These are phyloP conservation scores for Vireo altiloquus DNA, from an alignment of 2,113 vertebrate genomes.

Conservation along the genomic window DNA sequence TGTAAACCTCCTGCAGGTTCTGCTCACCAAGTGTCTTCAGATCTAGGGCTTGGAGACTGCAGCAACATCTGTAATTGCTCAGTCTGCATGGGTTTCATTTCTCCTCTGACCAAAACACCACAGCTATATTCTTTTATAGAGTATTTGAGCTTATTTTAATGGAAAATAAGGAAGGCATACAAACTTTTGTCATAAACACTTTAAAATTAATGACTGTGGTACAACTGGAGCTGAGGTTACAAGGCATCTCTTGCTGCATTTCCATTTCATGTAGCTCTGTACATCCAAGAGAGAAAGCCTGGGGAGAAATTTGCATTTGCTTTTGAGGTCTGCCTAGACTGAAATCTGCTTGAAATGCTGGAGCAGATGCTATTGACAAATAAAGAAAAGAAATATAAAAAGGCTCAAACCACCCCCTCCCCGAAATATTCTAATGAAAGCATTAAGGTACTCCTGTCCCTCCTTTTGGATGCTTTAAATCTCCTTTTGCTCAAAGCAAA, in stretches of 20 bases:
- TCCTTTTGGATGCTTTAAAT: not conserved
- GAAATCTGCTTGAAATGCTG: slow-evolving; percentile 12
- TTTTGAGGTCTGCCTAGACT: slow-evolving; percentile 18
- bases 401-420: not conserved
- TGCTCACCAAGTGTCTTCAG: not conserved
- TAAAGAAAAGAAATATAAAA: not conserved
- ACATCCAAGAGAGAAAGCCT: not conserved
- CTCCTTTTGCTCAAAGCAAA: not conserved
- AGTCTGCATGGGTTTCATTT: not conserved
- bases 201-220: slow-evolving; percentile 5
- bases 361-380: slow-evolving; percentile 32
- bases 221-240: not conserved
- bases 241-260: not conserved
- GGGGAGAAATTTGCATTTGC: slow-evolving; percentile 26
- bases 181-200: not conserved
- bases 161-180: not conserved
- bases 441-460: not conserved
- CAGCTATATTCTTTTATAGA: not conserved
- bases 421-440: not conserved
- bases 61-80: not conserved
- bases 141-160: not conserved
- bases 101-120: not conserved
- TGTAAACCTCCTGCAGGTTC: not conserved
- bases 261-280: not conserved
- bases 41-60: not conserved